phyloP scores from a whole-genome alignment of 2,797 vertebrate genomes.

The Glossophaga mutica region DNA sequence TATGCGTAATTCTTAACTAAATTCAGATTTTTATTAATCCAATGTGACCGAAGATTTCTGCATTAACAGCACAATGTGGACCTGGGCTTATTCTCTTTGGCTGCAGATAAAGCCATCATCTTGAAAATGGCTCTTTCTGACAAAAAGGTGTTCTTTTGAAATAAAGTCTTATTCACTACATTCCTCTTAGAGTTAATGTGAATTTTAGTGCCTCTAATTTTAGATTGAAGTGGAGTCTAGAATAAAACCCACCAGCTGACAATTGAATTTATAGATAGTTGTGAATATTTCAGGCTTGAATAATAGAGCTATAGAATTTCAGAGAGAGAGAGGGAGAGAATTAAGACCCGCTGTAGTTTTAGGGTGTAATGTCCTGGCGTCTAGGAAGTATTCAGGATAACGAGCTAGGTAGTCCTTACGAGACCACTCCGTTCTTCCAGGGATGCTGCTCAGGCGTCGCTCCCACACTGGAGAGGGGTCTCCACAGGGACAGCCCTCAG shows the following conservation, averaged over 20 bases:
- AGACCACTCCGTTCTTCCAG: constrained; percentile 73
- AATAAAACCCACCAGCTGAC: constrained; percentile 92
- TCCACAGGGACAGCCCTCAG: constrained; percentile 48
- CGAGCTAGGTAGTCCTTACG: constrained; percentile 83
- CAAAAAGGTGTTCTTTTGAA: constrained; percentile 95
- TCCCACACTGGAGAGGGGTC: constrained; percentile 64
- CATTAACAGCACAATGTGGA: constrained; percentile 93
- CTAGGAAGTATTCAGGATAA: constrained; percentile 82
- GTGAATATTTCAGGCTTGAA: constrained; percentile 95
- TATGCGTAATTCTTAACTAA: constrained; percentile 89
- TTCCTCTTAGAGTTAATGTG: constrained; percentile 92
- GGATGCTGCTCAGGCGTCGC: constrained; percentile 67
- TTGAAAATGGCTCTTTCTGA: constrained; percentile 93
- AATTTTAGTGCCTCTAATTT: constrained; percentile 96
- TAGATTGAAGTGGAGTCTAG: constrained; percentile 91
- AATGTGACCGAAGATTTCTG: constrained; percentile 90
- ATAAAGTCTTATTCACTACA: constrained; percentile 91
- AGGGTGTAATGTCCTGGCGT: constrained; percentile 82
- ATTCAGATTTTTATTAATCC: constrained; percentile 91
- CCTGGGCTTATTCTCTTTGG: constrained; percentile 88
- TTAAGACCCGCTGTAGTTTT: constrained; percentile 86
- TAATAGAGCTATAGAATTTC: constrained; percentile 94
- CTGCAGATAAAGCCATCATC: constrained; percentile 98
- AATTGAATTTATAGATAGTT: constrained; percentile 98
- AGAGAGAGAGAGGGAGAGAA: constrained; percentile 85